Conservation (phyloP, 2,888 invertebrate genomes). For the Hermodice carunculata region DNA sequence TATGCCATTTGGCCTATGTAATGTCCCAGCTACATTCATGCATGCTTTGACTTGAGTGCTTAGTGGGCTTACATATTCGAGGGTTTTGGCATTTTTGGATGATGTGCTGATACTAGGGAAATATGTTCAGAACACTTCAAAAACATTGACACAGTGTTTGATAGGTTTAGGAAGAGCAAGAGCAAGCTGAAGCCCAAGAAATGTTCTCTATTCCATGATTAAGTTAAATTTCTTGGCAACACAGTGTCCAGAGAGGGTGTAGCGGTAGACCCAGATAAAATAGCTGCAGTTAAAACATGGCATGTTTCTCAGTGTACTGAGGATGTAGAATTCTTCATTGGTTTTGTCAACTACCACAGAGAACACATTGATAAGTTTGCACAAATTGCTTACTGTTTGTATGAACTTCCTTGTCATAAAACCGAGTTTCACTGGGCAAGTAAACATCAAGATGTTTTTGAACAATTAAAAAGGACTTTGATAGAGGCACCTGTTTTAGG, state of each 20-base stretch:
- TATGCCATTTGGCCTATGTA: slow-evolving; percentile 14
- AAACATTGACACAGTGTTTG: background rate
- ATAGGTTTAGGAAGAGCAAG: background rate
- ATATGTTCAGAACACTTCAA: background rate
- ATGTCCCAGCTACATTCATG: slow-evolving; percentile 6
- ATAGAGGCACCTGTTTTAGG: too few relatives aligned
- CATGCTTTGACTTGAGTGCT: background rate
- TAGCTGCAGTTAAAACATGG: background rate
- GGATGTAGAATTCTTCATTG: background rate
- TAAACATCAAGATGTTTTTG: too few relatives aligned
- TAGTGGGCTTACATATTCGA: background rate
- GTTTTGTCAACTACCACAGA: too few relatives aligned
- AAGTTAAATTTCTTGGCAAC: slow-evolving; percentile 8
- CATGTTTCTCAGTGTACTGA: background rate
- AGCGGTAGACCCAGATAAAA: too few relatives aligned
- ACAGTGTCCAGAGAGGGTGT: background rate
- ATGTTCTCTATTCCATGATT: slow-evolving; percentile 2
- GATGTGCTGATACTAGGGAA: slow-evolving; percentile 3
- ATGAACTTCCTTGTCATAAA: too few relatives aligned
- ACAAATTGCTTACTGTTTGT: too few relatives aligned
- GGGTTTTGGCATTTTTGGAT: slow-evolving; percentile 14
- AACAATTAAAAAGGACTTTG: too few relatives aligned
- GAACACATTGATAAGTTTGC: too few relatives aligned
- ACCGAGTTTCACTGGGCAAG: too few relatives aligned
- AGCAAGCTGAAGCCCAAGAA: slow-evolving; percentile 11